Evolutionary conservation across 2,888 invertebrate species (phyloP), one percentile per base, ranked within the genome.

Genomic region (Drosophila melanocephala): DNA sequence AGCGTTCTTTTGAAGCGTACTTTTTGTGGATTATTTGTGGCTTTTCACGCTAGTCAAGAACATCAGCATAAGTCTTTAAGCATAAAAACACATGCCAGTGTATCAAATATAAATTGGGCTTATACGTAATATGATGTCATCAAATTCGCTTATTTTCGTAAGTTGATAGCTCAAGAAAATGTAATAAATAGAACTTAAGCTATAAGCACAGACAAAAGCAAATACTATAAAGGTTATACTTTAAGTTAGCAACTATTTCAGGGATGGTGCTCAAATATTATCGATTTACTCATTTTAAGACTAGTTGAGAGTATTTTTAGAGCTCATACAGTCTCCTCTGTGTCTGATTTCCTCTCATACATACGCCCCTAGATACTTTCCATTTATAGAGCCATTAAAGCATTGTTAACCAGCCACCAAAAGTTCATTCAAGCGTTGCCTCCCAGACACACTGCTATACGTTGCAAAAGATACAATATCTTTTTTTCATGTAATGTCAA

Each of bases 391-490:
- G 72, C 55, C 66, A 79, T 80, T 59, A 59, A 71, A 52, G 61
- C 77, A 22, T 42, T 63, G 62, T 72, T 73, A 83, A 72, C 64
- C 79, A 70, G 80, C 76, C 65, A 68, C 62, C 60, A 51, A 72
- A 75, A 78, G 63, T 42, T 42, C 84, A 83, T 10, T 83, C 61
- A 71, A 83, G 80, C 81, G 83, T 81, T 69, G 61, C 83, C 63
- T 70, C 72, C 73, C 67, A 68, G 64, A 60, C 63, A 57, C 58
- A 55, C 30, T 28, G 61, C 53, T 68, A 60, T 79, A 59, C 53
- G 53, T 82, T 73, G 67, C 67, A 83, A 82, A 68, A 82, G 70
- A 79, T 71, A 74, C 79, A 74, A 69, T 79, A 73, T 79, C 68
- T 60, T 71, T 60, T 68, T 66, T 63, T 65, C 73, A 78, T 55